phyloP scores from a whole-genome alignment of 2,797 vertebrate genomes.

The Clangula hyemalis region DNA sequence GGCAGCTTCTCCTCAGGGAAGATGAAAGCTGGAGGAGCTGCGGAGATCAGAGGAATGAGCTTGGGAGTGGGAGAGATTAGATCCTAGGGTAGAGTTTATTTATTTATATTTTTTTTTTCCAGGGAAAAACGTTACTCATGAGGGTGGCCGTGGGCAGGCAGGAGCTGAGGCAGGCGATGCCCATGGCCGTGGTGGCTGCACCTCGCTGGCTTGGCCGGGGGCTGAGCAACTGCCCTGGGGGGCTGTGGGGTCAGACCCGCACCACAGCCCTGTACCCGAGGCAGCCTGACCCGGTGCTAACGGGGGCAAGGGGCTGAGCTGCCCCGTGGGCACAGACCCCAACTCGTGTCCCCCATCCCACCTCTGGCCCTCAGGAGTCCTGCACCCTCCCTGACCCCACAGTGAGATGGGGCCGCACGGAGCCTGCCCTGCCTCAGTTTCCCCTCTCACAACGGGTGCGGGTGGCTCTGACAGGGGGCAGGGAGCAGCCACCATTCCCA shows the following conservation, averaged over 20 bases:
- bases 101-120: not conserved
- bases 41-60: not conserved
- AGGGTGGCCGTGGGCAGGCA: accelerated
- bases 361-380: not conserved
- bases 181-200: not conserved
- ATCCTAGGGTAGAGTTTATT: not conserved
- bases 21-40: not conserved
- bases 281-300: not conserved
- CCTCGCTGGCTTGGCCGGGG: too few species aligned
- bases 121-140: not conserved
- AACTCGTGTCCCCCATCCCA: not conserved
- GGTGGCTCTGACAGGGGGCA: not conserved
- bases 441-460: accelerated
- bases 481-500: too few species aligned
- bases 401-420: not conserved
- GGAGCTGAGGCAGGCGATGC: accelerated
- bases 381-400: not conserved
- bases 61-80: not conserved
- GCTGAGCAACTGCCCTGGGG: too few species aligned
- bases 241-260: too few species aligned
- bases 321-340: not conserved
- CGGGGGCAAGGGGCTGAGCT: accelerated
- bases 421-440: not conserved
- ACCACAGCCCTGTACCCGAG: too few species aligned
- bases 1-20: not conserved